Evolutionary conservation across 1,140 invertebrate genomes (phyloP).

Genomic region (Pseudomyrmex dendroicus): DNA sequence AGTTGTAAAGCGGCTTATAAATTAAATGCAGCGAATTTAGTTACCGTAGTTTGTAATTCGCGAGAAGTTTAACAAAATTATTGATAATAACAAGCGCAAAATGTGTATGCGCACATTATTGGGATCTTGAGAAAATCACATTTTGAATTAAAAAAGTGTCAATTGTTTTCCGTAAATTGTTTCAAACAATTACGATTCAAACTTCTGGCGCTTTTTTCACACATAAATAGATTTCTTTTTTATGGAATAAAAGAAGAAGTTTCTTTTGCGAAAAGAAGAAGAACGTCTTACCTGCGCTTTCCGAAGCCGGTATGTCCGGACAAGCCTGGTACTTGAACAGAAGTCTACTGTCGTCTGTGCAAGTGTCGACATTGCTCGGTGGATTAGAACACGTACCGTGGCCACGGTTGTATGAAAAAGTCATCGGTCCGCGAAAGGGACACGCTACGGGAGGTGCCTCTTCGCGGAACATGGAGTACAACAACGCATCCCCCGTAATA

Average conservation of each 20-base stretch:
- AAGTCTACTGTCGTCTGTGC: conserved; percentile 94
- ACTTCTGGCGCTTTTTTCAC: too few relatives aligned
- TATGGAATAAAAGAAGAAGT: not conserved
- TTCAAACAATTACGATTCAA: too few relatives aligned
- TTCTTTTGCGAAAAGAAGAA: not conserved
- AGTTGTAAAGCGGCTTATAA: conserved; percentile 1
- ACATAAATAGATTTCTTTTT: not conserved
- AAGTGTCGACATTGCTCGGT: conserved; percentile 94
- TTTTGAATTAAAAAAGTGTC: too few relatives aligned
- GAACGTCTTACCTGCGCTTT: conserved; percentile 89
- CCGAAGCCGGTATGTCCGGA: conserved; percentile 93
- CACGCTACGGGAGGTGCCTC: conserved; percentile 92
- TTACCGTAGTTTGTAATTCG: too few relatives aligned
- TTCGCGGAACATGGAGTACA: conserved; percentile 95
- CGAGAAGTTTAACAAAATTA: too few relatives aligned
- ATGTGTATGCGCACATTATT: too few relatives aligned
- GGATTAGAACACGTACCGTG: conserved; percentile 94
- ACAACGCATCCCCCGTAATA: conserved; percentile 94
- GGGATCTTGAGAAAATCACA: too few relatives aligned
- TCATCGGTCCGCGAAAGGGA: conserved; percentile 92
- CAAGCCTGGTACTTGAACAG: conserved; percentile 96
- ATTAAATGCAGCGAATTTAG: not conserved
- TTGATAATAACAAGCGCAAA: too few relatives aligned
- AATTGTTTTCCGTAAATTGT: too few relatives aligned
- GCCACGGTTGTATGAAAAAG: conserved; percentile 94